phyloP scores from a whole-genome alignment of 1,140 invertebrate species.

The Pemphigus obesinymphae region DNA sequence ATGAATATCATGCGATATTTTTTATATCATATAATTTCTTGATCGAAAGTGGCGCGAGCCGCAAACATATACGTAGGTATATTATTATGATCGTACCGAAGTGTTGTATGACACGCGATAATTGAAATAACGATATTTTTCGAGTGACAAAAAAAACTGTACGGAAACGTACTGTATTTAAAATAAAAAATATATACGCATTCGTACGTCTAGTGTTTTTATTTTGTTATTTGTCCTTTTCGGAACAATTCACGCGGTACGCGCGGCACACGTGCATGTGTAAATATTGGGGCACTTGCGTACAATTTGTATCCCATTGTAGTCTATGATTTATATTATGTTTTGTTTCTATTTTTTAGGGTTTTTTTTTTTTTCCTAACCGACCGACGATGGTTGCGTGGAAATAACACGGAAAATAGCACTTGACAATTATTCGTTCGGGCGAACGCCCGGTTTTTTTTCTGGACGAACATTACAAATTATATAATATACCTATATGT shows the following conservation, averaged over 20 bases:
- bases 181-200: neutral
- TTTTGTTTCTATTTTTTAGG: neutral
- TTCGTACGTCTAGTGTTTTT: neutral
- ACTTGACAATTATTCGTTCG: too few species aligned
- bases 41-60: too few species aligned
- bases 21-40: too few species aligned
- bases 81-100: too few species aligned
- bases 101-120: too few species aligned
- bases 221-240: neutral
- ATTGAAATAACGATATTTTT: neutral
- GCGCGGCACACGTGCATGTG: neutral
- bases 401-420: neutral
- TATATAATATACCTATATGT: too few species aligned
- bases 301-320: slow-evolving; percentile 24
- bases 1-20: too few species aligned
- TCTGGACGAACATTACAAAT: too few species aligned
- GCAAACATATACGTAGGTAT: too few species aligned
- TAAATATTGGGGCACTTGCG: slow-evolving; percentile 29
- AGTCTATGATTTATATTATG: neutral
- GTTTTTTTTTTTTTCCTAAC: neutral
- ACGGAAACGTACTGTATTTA: neutral
- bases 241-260: neutral
- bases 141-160: neutral
- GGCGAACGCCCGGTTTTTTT: too few species aligned
- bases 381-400: neutral